These are phyloP conservation scores for Drosophila rellima DNA, from an alignment of 2,888 invertebrate genomes.

Conservation along the genomic window DNA sequence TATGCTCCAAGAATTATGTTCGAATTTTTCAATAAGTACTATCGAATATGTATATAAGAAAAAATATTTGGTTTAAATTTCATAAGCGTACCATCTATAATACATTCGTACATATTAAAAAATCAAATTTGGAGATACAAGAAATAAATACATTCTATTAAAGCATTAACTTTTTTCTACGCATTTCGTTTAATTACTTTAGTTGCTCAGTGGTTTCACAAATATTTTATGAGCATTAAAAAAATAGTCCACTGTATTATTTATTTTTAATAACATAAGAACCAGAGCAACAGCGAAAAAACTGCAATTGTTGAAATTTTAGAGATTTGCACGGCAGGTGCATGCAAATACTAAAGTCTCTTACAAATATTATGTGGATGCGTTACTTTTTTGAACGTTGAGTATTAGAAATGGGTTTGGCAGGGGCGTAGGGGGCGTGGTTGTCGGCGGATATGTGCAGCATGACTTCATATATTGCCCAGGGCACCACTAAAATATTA, in stretches of 20 bases:
- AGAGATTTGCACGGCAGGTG: conserved; percentile 61
- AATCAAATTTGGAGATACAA: no score
- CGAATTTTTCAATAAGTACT: not conserved
- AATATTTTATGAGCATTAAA: conserved; percentile 57
- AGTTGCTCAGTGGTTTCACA: conserved; percentile 31
- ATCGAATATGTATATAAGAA: not conserved
- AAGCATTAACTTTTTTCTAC: not conserved
- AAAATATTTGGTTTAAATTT: no score
- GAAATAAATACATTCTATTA: not conserved
- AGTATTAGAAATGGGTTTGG: conserved; percentile 10
- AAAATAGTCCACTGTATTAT: conserved; percentile 44
- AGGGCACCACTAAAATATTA: conserved; percentile 79
- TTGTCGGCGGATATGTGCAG: conserved; percentile 57
- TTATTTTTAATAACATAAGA: conserved; percentile 30
- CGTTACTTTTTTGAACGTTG: conserved; percentile 10
- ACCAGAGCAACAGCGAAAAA: conserved; percentile 17
- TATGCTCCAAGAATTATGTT: not conserved
- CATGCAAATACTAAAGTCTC: conserved; percentile 61
- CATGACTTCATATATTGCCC: conserved; percentile 76
- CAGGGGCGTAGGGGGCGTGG: conserved; percentile 11
- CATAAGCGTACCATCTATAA: no score
- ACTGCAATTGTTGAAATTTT: conserved; percentile 49
- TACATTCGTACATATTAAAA: no score
- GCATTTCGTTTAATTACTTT: conserved; percentile 56
- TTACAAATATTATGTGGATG: conserved; percentile 64